These are phyloP conservation scores for Procavia capensis DNA, from an alignment of 2,113 vertebrate genomes.

Conservation along the genomic window DNA sequence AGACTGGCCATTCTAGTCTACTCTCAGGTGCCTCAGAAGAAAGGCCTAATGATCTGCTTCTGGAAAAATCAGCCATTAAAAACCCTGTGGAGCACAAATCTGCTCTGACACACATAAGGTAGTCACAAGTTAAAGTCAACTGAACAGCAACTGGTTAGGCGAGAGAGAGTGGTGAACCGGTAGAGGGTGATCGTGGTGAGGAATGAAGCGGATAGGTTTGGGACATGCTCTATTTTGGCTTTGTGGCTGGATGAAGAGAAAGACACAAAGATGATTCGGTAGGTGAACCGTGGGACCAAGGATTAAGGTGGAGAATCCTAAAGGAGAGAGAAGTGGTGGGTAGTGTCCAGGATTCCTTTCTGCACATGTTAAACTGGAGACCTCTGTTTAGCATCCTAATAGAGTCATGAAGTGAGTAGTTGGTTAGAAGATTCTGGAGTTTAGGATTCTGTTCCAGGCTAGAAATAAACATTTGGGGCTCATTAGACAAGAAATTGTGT, in stretches of 20 bases:
- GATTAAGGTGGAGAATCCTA: not conserved
- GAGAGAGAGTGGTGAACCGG: not conserved
- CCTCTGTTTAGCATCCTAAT: not conserved
- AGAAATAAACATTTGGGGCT: not conserved
- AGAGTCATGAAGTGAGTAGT: not conserved
- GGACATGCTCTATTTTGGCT: not conserved
- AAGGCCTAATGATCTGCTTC: not conserved
- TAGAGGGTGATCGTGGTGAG: rapidly evolving
- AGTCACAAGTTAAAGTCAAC: not conserved
- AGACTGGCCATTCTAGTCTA: not conserved
- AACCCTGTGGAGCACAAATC: not conserved
- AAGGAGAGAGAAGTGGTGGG: not conserved
- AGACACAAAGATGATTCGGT: not conserved
- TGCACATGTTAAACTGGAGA: not conserved
- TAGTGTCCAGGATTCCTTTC: not conserved
- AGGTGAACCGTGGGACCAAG: rapidly evolving
- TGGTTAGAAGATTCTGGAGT: constrained; percentile 24
- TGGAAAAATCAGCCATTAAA: not conserved
- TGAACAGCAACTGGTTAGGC: not conserved
- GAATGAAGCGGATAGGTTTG: not conserved
- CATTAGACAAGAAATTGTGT: not conserved
- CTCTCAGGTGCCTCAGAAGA: not conserved
- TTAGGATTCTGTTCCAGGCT: not conserved
- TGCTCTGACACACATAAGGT: not conserved
- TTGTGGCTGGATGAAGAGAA: not conserved